Evolutionary conservation across 2,113 vertebrate genomes (phyloP).

Genomic region (Leptobrachium leishanense): DNA sequence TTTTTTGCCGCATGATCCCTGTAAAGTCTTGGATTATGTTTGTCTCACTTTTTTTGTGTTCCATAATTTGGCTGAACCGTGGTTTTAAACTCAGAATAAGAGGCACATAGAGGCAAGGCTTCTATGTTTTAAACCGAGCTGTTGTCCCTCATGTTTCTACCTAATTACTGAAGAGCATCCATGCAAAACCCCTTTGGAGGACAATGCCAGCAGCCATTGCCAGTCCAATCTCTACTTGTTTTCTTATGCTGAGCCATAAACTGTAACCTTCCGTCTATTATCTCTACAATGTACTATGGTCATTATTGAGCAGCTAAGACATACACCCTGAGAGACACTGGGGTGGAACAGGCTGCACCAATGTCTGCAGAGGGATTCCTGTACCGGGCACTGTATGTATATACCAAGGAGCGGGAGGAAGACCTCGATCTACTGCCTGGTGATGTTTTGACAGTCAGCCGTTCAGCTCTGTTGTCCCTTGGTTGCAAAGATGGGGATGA

Average conservation of each 20-base stretch:
- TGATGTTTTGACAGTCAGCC: conserved; percentile 85
- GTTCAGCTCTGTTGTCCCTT: conserved; percentile 77
- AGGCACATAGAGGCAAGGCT: conserved; percentile 55
- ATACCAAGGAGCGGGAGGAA: conserved; percentile 85
- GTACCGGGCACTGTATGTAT: conserved; percentile 82
- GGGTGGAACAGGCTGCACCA: conserved; percentile 21
- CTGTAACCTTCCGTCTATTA: not conserved
- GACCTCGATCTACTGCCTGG: conserved; percentile 87
- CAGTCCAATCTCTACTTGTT: not conserved
- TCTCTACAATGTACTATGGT: conserved; percentile 18
- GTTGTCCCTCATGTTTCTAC: not conserved
- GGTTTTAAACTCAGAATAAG: conserved; percentile 85
- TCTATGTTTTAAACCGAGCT: not conserved
- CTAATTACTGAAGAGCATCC: not conserved
- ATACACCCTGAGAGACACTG: not conserved
- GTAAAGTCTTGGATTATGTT: conserved; percentile 79
- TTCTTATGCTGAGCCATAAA: not conserved
- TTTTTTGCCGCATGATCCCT: conserved; percentile 47
- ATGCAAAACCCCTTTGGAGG: not conserved
- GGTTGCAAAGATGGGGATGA: conserved; percentile 82
- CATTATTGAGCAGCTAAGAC: conserved; percentile 9
- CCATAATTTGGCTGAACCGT: conserved; percentile 82
- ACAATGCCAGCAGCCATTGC: conserved; percentile 10
- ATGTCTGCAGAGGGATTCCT: conserved; percentile 84
- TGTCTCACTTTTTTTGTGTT: conserved; percentile 77